Evolutionary conservation across 2,888 invertebrate genomes (phyloP).

Genomic region (Himalopsyche kuldschensis): DNA sequence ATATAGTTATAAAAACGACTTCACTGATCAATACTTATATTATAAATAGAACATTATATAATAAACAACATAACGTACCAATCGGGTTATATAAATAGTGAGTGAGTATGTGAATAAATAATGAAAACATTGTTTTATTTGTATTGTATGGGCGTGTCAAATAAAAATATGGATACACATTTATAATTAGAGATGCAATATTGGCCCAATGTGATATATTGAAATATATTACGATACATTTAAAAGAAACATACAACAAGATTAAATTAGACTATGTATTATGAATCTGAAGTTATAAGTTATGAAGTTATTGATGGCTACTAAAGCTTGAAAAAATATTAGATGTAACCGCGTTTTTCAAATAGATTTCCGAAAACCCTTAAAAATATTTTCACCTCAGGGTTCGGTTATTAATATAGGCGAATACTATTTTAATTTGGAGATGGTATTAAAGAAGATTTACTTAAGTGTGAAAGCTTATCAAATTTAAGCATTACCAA

Average conservation of each 20-base stretch:
- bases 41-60: neutral
- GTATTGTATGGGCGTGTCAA: neutral
- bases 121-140: neutral
- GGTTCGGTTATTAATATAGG: too few species aligned
- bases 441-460: too few species aligned
- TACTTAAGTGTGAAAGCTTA: too few species aligned
- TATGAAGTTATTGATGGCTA: too few species aligned
- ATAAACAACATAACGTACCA: neutral
- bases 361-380: too few species aligned
- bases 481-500: too few species aligned
- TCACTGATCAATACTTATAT: constrained; percentile 6
- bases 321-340: too few species aligned
- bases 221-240: neutral
- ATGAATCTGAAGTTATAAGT: too few species aligned
- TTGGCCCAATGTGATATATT: neutral
- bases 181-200: neutral
- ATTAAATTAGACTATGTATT: too few species aligned
- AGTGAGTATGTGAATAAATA: neutral
- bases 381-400: too few species aligned
- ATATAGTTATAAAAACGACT: constrained; percentile 27
- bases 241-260: neutral
- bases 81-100: neutral
- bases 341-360: too few species aligned
- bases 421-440: too few species aligned
- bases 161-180: neutral